Evolutionary conservation across 2,888 invertebrate genomes (phyloP), one percentile per base, ranked within the genome.

Genomic region (Aricia artaxerxes): DNA sequence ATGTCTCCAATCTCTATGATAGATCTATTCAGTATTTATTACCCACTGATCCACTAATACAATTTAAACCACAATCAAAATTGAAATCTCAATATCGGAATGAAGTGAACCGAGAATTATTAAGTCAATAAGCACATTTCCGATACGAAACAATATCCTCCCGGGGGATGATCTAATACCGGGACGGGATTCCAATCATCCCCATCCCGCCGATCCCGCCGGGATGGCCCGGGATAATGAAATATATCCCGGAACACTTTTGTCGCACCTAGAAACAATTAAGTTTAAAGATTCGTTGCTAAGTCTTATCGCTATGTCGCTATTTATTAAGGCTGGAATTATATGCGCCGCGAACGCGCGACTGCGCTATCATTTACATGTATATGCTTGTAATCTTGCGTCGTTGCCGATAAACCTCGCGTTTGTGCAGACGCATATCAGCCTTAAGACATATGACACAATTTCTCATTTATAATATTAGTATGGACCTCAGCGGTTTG

Each of bases 161-260:
- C 82, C 84, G 80, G 82, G 75, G 81, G 85, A 89, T 90, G 92
- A 92, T 93, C 92, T 92, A 93, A 90, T 91, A 87, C 85, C 78
- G 78, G 79, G 83, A 80, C 88, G 88, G 92, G 93, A 93, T 91
- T 92, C 92, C 93, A 92, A 92, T 93, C 90, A 91, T 91, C 88
- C 89, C 85, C 53, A 73, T 44, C 79, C 82, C 80, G n/a, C 49
- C 73, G 82, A 73, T 44, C 79, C 82, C 80, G 13, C 49, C 69
- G 82, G 82, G 81, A 80, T 79, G 53, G 78, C 69, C 69, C 60
- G 69, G 79, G 79, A 78, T 60, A 57, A 81, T 81, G 81, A 80
- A 79, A 81, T 82, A 49, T 82, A 82, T 80, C 79, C 69, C 44
- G 73, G 57, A 64, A 73, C 40, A 78, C 72, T 77, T 57, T 53